Evolutionary conservation across 2,113 vertebrate genomes (phyloP).

Genomic region (Pedionomus torquatus): DNA sequence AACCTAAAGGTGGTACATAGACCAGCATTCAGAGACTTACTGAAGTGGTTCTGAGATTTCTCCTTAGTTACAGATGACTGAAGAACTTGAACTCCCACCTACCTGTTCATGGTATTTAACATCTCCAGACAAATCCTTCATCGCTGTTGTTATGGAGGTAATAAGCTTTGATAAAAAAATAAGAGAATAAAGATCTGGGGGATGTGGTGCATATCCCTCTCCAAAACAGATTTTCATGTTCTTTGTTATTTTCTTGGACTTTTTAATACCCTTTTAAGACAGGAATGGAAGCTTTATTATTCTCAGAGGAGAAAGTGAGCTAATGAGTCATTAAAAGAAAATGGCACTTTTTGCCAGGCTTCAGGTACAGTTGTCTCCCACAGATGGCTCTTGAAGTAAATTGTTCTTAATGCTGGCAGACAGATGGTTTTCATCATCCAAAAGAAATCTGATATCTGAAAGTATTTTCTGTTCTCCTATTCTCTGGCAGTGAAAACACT

Average conservation of each 20-base stretch:
- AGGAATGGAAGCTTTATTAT: background rate
- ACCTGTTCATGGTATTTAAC: background rate
- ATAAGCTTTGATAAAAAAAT: background rate
- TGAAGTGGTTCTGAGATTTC: background rate
- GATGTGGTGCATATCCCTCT: accelerated
- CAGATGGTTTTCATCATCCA: background rate
- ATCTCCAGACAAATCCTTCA: background rate
- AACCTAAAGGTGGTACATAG: accelerated
- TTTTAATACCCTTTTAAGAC: background rate
- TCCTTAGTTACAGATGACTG: background rate
- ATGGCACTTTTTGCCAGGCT: background rate
- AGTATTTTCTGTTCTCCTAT: background rate
- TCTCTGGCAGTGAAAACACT: background rate
- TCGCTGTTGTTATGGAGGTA: background rate
- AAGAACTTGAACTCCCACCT: background rate
- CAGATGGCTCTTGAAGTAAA: background rate
- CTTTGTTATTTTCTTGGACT: background rate
- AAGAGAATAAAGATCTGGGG: accelerated
- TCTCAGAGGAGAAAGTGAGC: background rate
- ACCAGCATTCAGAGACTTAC: too few species aligned
- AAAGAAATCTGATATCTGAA: background rate
- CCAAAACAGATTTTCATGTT: accelerated
- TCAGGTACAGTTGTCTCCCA: background rate
- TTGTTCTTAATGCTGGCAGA: background rate
- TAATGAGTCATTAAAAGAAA: background rate